These are phyloP conservation scores for Chorisops tibialis DNA, from an alignment of 2,888 invertebrate genomes.

Conservation along the genomic window DNA sequence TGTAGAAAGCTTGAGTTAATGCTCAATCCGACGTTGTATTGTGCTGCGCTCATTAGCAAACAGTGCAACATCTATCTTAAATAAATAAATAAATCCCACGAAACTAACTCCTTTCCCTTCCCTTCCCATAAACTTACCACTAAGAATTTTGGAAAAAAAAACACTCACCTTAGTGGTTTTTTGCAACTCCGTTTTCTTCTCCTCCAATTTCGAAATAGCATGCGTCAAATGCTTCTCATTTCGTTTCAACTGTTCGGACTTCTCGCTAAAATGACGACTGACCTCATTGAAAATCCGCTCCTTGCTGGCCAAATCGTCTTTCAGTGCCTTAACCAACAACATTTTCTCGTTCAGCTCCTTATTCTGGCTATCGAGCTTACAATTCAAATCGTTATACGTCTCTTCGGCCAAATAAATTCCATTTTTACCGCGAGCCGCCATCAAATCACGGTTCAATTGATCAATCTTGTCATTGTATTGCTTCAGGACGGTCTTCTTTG, in stretches of 20 bases:
- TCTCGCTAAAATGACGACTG: constrained; percentile 51
- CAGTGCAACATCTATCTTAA: too few species aligned
- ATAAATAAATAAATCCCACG: too few species aligned
- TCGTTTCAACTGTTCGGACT: constrained; percentile 53
- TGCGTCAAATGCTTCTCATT: constrained; percentile 55
- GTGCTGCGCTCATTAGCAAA: too few species aligned
- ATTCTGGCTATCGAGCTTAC: constrained; percentile 62
- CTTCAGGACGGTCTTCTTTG: constrained; percentile 76
- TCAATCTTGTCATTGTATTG: constrained; percentile 90
- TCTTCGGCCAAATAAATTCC: constrained; percentile 84
- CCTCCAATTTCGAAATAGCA: constrained; percentile 35
- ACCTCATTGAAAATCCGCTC: constrained; percentile 57
- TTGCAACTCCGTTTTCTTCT: constrained; percentile 34
- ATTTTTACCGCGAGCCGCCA: constrained; percentile 81
- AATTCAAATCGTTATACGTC: constrained; percentile 70
- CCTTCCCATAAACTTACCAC: too few species aligned
- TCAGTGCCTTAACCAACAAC: constrained; percentile 63
- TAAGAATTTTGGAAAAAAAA: not conserved
- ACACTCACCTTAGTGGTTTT: constrained; percentile 41
- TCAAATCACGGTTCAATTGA: constrained; percentile 77
- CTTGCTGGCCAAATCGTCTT: constrained; percentile 64
- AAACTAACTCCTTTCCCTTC: too few species aligned
- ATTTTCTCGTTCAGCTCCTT: constrained; percentile 69
- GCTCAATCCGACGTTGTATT: too few species aligned
- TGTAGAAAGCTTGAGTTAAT: too few species aligned